These are phyloP conservation scores for Rhegmatorhina hoffmannsi DNA, from an alignment of 2,113 vertebrate species.

Conservation along the genomic window DNA sequence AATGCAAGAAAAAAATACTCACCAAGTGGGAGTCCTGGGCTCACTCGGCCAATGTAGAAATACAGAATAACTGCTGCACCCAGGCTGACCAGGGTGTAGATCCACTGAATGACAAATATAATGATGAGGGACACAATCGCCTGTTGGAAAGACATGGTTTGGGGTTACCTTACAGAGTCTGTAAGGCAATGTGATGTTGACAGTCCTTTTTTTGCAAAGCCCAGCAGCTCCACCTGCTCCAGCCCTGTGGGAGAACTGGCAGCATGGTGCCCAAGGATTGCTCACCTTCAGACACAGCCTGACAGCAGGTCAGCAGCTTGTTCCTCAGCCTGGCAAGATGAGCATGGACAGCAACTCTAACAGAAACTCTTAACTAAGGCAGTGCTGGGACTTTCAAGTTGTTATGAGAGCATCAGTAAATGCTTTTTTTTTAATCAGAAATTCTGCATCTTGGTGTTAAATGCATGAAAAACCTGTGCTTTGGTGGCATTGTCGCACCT, in stretches of 20 bases:
- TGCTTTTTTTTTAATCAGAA: neutral
- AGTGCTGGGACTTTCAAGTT: neutral
- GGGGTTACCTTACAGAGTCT: neutral
- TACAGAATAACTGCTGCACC: conserved; percentile 83
- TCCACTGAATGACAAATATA: conserved; percentile 97
- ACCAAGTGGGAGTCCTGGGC: conserved; percentile 91
- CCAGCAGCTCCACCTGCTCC: neutral
- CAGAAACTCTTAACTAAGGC: neutral
- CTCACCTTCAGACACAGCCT: neutral
- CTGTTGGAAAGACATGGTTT: conserved; percentile 59
- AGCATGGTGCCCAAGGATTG: neutral
- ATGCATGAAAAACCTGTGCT: neutral
- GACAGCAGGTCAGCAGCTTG: neutral
- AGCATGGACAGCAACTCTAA: neutral
- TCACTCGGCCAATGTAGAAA: conserved; percentile 91
- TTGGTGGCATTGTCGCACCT: neutral
- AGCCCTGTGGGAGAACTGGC: neutral
- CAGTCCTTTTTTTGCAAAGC: neutral
- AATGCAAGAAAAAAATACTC: neutral
- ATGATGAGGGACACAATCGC: conserved; percentile 84
- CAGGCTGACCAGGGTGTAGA: conserved; percentile 89
- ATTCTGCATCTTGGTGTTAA: neutral
- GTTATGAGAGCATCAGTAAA: neutral
- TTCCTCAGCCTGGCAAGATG: neutral
- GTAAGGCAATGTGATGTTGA: neutral